A percentile compares a stretch with the other conserved stretches of the same genome.
phyloP scores from a whole-genome alignment of 2,113 vertebrate species.

The Lampris megalopsis region DNA sequence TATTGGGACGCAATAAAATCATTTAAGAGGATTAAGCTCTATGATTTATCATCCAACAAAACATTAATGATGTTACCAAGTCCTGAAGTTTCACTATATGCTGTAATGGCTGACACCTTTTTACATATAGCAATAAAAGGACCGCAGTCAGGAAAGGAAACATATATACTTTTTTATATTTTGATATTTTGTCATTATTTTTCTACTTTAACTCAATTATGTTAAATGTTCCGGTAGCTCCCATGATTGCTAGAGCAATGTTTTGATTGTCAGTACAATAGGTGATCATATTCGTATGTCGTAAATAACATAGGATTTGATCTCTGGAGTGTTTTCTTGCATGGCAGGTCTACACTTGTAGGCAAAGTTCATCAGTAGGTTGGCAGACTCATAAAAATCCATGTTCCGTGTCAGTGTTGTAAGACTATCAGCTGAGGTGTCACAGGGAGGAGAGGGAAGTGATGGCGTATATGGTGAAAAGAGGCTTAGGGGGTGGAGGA shows the following conservation, averaged over 20 bases:
- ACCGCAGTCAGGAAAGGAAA: too few relatives aligned
- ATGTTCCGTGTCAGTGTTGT: conserved; percentile 71
- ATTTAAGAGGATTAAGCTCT: conserved; percentile 15
- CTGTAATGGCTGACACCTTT: neutral
- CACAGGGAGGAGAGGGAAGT: neutral
- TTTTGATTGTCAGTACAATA: too few relatives aligned
- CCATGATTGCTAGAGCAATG: too few relatives aligned
- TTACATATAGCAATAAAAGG: too few relatives aligned
- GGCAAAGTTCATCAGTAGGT: conserved; percentile 75
- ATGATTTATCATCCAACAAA: conserved; percentile 8
- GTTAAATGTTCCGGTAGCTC: too few relatives aligned
- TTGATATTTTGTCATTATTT: too few relatives aligned
- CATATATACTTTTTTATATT: too few relatives aligned
- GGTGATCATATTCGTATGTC: too few relatives aligned
- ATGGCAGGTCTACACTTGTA: conserved; percentile 10
- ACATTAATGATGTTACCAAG: conserved; percentile 6
- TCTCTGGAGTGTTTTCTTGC: neutral
- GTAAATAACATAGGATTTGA: too few relatives aligned
- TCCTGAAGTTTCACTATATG: neutral
- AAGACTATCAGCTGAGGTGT: conserved; percentile 65
- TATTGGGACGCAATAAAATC: conserved; percentile 25
- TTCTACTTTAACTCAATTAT: too few relatives aligned
- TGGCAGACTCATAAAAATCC: conserved; percentile 75
- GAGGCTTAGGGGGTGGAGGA: conserved; percentile 15
- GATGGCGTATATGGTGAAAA: neutral